These are phyloP conservation scores for Trilocha varians DNA, from an alignment of 2,888 invertebrate genomes.

Conservation along the genomic window DNA sequence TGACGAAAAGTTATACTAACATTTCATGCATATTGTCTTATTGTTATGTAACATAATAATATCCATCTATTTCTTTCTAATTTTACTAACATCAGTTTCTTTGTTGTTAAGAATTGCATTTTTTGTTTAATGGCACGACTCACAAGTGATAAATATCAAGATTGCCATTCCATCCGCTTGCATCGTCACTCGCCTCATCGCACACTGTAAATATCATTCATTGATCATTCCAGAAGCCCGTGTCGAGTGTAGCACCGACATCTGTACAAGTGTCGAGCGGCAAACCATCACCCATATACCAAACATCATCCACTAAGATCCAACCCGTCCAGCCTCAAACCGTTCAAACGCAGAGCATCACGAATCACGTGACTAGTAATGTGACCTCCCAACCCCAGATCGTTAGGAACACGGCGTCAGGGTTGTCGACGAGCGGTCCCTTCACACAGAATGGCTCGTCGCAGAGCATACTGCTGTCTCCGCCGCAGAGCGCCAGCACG, in stretches of 20 bases:
- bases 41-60: no score
- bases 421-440: slow-evolving; percentile 63
- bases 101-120: no score
- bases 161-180: slow-evolving; percentile 7
- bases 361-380: slow-evolving; percentile 64
- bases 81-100: no score
- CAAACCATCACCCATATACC: slow-evolving; percentile 84
- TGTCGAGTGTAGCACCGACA: slow-evolving; percentile 89
- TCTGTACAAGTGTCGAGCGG: slow-evolving; percentile 77
- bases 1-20: no score
- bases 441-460: slow-evolving; percentile 51
- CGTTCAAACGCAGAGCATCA: slow-evolving; percentile 65
- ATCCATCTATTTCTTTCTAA: no score
- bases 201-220: slow-evolving; percentile 64
- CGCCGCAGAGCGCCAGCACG: slow-evolving; percentile 76
- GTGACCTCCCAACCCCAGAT: slow-evolving; percentile 67
- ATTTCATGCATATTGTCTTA: no score
- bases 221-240: slow-evolving; percentile 82
- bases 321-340: slow-evolving; percentile 87
- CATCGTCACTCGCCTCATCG: slow-evolving; percentile 19
- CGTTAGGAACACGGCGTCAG: slow-evolving; percentile 66
- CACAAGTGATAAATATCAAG: no score
- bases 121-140: no score
- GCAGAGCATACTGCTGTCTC: slow-evolving; percentile 67
- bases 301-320: slow-evolving; percentile 86